Percentiles rank a stretch among this genome's conserved stretches.
Conservation (phyloP, 2,113 vertebrate species). For the Anas platyrhynchos region DNA sequence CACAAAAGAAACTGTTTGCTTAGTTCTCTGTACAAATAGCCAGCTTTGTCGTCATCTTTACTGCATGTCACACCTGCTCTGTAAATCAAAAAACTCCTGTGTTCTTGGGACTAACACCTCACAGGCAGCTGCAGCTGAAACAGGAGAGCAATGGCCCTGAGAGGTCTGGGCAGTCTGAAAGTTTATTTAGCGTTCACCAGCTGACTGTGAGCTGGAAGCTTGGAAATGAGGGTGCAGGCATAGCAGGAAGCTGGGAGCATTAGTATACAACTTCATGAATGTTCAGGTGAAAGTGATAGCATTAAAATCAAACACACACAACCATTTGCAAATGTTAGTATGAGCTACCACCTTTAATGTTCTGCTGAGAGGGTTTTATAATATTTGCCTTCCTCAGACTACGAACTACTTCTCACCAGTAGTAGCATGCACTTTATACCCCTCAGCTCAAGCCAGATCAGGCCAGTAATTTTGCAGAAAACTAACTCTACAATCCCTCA, state of each 20-base stretch:
- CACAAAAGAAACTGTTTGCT: background rate
- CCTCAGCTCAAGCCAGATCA: background rate
- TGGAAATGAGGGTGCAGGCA: background rate
- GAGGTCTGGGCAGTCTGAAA: background rate
- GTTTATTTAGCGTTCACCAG: background rate
- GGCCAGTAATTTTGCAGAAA: background rate
- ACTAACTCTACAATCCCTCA: background rate
- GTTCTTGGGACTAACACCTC: background rate
- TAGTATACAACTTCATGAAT: background rate
- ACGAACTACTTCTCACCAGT: background rate
- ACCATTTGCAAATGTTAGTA: background rate
- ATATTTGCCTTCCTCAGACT: background rate
- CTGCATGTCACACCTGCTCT: background rate
- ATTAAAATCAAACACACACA: background rate
- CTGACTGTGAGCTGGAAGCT: background rate
- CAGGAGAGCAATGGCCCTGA: background rate
- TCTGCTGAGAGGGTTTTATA: background rate
- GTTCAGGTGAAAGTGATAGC: background rate
- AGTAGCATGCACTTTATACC: background rate
- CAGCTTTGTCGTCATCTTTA: background rate
- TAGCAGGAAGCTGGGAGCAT: background rate
- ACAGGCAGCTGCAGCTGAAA: background rate
- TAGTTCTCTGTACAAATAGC: background rate
- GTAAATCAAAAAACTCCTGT: background rate
- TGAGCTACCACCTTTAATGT: background rate